Percentiles rank a stretch among this genome's conserved stretches.
Evolutionary conservation across 2,797 vertebrate species (phyloP).

Genomic region (Gouania willdenowi): DNA sequence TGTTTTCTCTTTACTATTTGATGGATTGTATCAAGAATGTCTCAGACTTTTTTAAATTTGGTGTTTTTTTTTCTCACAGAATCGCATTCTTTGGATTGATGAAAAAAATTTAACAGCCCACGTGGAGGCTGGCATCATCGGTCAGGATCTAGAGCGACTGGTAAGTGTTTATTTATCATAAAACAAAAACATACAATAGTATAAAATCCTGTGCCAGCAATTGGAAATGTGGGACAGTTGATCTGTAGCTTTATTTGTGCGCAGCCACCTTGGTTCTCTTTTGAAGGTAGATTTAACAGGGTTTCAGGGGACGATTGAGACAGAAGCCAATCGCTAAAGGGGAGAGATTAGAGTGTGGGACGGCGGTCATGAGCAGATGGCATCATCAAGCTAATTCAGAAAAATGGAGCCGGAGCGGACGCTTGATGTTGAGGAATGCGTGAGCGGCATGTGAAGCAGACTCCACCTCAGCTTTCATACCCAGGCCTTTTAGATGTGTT

Average conservation of each 20-base stretch:
- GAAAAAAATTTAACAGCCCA: slow-evolving; percentile 95
- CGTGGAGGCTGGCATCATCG: slow-evolving; percentile 92
- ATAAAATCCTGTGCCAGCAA: no score
- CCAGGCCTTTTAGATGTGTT: slow-evolving; percentile 63
- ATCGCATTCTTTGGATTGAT: slow-evolving; percentile 95
- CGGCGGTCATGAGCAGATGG: slow-evolving; percentile 87
- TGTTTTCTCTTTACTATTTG: no score
- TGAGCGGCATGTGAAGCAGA: slow-evolving; percentile 83
- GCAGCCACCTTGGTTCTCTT: slow-evolving; percentile 46
- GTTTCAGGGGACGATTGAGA: slow-evolving; percentile 34
- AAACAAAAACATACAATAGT: no score
- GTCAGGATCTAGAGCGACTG: slow-evolving; percentile 94
- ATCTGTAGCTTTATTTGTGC: slow-evolving; percentile 16
- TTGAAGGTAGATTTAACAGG: slow-evolving; percentile 25
- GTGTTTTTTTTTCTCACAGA: slow-evolving; percentile 67
- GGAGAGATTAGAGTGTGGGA: slow-evolving; percentile 72
- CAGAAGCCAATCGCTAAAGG: slow-evolving; percentile 59
- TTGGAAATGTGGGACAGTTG: slow-evolving; percentile 10
- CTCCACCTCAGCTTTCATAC: slow-evolving; percentile 67
- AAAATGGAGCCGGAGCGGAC: slow-evolving; percentile 85
- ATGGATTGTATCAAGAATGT: no score
- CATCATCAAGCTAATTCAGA: slow-evolving; percentile 88
- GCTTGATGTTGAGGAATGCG: slow-evolving; percentile 81
- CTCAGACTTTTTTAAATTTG: slow-evolving; percentile 1
- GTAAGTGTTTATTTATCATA: slow-evolving; percentile 66